A percentile compares a stretch with the other conserved stretches of the same genome.
phyloP scores from a whole-genome alignment of 1,140 invertebrate genomes.

The Spodoptera litura region DNA sequence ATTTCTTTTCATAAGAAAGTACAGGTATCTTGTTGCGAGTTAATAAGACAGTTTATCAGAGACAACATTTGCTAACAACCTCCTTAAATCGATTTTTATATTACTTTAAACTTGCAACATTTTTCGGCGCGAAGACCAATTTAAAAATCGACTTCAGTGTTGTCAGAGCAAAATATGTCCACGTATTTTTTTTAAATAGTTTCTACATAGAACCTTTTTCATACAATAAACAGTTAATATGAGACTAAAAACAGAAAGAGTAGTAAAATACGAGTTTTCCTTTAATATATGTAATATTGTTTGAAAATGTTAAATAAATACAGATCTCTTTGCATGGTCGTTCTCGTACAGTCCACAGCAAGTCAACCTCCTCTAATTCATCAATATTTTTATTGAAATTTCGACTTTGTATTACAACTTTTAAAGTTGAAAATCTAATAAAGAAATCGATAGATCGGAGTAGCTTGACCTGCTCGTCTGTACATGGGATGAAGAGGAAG shows the following conservation, averaged over 20 bases:
- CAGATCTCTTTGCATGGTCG: conserved; percentile 47
- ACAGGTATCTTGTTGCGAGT: neutral
- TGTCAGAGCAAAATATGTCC: neutral
- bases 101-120: too few species aligned
- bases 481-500: conserved; percentile 22
- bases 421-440: too few species aligned
- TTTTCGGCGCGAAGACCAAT: neutral
- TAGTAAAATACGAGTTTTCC: conserved; percentile 27
- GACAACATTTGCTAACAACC: neutral
- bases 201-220: conserved; percentile 2
- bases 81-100: too few species aligned
- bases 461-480: too few species aligned
- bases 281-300: conserved; percentile 6
- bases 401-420: too few species aligned
- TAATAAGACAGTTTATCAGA: neutral
- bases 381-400: too few species aligned
- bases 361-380: too few species aligned
- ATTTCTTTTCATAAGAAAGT: conserved; percentile 20
- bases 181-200: neutral
- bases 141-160: neutral
- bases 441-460: too few species aligned
- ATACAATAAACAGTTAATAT: neutral
- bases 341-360: conserved; percentile 40
- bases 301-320: conserved; percentile 54
- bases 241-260: conserved; percentile 23